Percentiles rank a stretch among this genome's conserved stretches.
Conservation (phyloP, 2,113 vertebrate species). For the Labeo rohita region DNA sequence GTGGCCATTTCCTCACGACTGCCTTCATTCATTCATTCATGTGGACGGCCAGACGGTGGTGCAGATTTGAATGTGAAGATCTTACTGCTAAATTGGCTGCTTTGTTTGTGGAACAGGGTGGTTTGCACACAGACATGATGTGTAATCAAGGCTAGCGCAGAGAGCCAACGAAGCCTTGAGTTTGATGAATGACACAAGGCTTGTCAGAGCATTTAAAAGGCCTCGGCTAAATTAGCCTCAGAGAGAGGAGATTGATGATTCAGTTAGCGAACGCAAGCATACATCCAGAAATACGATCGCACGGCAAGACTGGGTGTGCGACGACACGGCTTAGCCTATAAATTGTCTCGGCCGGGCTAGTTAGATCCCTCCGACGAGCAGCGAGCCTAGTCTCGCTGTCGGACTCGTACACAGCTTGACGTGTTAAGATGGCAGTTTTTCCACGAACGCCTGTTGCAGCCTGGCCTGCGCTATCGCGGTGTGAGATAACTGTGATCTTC, state of each 20-base stretch:
- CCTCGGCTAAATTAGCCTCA: constrained; percentile 57
- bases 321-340: constrained; percentile 25
- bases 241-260: constrained; percentile 52
- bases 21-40: background rate
- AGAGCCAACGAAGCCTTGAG: constrained; percentile 24
- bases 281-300: constrained; percentile 48
- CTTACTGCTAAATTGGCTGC: constrained; percentile 29
- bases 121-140: constrained; percentile 34
- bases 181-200: constrained; percentile 52
- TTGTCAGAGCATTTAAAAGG: constrained; percentile 52
- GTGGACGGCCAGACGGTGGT: background rate
- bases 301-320: constrained; percentile 1
- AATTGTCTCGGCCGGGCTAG: constrained; percentile 26
- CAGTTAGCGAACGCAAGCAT: constrained; percentile 45
- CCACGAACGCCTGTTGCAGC: constrained; percentile 22
- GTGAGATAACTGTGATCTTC: constrained; percentile 22
- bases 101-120: constrained; percentile 37
- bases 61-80: constrained; percentile 1
- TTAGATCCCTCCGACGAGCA: constrained; percentile 15
- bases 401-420: constrained; percentile 25
- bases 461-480: constrained; percentile 11
- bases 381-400: background rate
- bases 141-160: constrained; percentile 38
- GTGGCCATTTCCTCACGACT: constrained; percentile 19
- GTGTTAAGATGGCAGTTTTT: constrained; percentile 1